phyloP scores from a whole-genome alignment of 2,113 vertebrate genomes.

The Psettodes erumei region DNA sequence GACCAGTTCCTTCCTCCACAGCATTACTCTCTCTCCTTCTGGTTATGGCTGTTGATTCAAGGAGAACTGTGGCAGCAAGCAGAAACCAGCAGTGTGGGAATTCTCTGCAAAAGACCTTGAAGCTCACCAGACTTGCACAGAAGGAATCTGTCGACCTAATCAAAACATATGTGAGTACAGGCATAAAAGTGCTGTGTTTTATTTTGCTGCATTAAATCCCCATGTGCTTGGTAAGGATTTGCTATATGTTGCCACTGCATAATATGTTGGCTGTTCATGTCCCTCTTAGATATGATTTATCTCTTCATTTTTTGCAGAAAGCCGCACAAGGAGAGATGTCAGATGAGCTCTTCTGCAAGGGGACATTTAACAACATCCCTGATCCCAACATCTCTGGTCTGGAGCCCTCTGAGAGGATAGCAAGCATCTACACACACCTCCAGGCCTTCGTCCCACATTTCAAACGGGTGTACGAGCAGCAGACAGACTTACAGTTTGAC shows the following conservation, averaged over 20 bases:
- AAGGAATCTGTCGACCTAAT: conserved; percentile 72
- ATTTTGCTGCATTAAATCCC: conserved; percentile 5
- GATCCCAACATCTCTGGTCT: conserved; percentile 76
- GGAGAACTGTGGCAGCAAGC: conserved; percentile 47
- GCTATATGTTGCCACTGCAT: neutral
- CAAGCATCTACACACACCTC: conserved; percentile 71
- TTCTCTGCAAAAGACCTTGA: conserved; percentile 62
- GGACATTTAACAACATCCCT: conserved; percentile 66
- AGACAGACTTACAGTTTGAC: conserved; percentile 74
- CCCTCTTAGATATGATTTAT: neutral
- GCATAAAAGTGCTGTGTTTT: conserved; percentile 9
- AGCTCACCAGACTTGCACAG: conserved; percentile 60
- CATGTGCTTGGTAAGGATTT: conserved; percentile 7
- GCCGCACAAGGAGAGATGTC: conserved; percentile 72
- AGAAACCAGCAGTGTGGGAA: conserved; percentile 57
- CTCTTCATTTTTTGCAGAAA: conserved; percentile 65
- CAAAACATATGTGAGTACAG: conserved; percentile 79
- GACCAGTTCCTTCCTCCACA: conserved; percentile 67
- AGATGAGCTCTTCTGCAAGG: conserved; percentile 76
- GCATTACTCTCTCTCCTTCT: conserved; percentile 75
- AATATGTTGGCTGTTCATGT: neutral
- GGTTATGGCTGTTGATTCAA: conserved; percentile 69
- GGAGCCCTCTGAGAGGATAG: conserved; percentile 67
- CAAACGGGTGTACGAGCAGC: conserved; percentile 78
- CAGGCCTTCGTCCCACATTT: conserved; percentile 77